A percentile compares a stretch with the other conserved stretches of the same genome.
These are phyloP conservation scores for Rhinogobio ventralis DNA, from an alignment of 2,797 vertebrate species.

Conservation along the genomic window DNA sequence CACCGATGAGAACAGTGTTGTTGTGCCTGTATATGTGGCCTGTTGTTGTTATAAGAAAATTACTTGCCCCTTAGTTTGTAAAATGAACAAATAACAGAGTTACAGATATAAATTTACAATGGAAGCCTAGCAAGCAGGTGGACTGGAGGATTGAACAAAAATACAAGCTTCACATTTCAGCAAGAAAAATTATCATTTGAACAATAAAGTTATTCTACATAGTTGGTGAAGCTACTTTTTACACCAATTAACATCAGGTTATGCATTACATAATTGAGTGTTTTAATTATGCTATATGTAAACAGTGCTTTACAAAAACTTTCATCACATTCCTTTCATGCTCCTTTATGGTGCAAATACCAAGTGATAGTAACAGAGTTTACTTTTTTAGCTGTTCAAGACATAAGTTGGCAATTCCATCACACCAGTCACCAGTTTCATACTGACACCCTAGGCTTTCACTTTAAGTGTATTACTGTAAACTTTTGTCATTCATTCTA, in stretches of 20 bases:
- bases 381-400: not conserved
- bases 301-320: not conserved
- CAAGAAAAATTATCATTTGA: not conserved
- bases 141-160: not conserved
- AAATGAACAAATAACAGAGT: not conserved
- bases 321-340: not conserved
- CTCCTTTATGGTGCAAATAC: too few relatives aligned
- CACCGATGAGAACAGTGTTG: slow-evolving; percentile 7
- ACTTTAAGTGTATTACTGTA: not conserved
- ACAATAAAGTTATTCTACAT: not conserved
- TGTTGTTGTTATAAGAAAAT: slow-evolving; percentile 13
- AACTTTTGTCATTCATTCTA: not conserved
- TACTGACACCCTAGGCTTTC: not conserved
- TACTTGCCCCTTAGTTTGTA: not conserved
- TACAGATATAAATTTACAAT: not conserved
- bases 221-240: not conserved
- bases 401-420: not conserved
- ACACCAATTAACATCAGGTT: not conserved
- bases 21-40: slow-evolving; percentile 21
- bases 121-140: not conserved
- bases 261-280: not conserved
- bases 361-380: not conserved
- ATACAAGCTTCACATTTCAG: not conserved
- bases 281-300: not conserved
- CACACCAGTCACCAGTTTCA: not conserved